phyloP scores from a whole-genome alignment of 2,797 vertebrate genomes.

The Lindbergichthys nudifrons region DNA sequence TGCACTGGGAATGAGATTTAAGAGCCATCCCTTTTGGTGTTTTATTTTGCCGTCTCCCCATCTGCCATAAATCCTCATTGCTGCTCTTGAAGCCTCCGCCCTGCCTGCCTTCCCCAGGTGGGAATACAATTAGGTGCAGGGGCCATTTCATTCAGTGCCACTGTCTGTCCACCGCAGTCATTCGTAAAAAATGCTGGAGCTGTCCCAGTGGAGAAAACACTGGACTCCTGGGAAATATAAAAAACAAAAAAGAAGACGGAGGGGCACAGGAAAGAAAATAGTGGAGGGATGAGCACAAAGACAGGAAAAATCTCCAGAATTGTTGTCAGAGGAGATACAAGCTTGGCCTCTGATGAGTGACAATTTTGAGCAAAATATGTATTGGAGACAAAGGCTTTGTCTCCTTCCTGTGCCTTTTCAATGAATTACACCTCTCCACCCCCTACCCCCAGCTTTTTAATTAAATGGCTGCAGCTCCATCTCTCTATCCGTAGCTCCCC shows the following conservation, averaged over 20 bases:
- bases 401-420: conserved; percentile 88
- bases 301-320: conserved; percentile 69
- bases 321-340: conserved; percentile 80
- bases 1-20: conserved; percentile 86
- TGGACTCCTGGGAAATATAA: conserved; percentile 82
- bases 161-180: conserved; percentile 82
- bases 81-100: conserved; percentile 79
- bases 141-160: conserved; percentile 86
- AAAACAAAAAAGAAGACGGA: conserved; percentile 59
- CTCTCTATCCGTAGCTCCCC: conserved; percentile 90
- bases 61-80: conserved; percentile 89
- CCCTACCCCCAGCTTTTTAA: conserved; percentile 88
- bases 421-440: conserved; percentile 86
- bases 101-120: conserved; percentile 84
- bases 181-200: conserved; percentile 74
- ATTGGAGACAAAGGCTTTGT: conserved; percentile 89
- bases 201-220: conserved; percentile 77
- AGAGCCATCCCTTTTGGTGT: conserved; percentile 86
- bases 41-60: conserved; percentile 86
- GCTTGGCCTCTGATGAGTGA: conserved; percentile 83
- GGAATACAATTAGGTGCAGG: conserved; percentile 86
- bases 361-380: conserved; percentile 87
- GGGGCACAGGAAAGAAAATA: conserved; percentile 59
- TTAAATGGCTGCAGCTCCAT: conserved; percentile 96
- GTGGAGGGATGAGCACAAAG: conserved; percentile 62